These are phyloP conservation scores for Agapornis roseicollis DNA, from an alignment of 2,113 vertebrate genomes.

Conservation along the genomic window DNA sequence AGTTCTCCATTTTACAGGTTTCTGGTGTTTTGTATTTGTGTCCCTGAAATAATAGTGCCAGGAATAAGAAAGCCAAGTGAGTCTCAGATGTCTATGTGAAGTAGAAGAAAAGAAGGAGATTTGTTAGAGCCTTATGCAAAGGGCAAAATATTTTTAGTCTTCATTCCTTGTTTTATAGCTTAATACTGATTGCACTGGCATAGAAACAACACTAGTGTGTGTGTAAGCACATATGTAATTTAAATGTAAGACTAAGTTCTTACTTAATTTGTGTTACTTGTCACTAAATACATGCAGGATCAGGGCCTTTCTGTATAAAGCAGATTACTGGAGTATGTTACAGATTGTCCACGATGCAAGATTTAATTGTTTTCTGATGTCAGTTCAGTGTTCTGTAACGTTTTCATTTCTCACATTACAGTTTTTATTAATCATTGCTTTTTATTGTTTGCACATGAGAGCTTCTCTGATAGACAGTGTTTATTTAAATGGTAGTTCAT, in stretches of 20 bases:
- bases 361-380: slow-evolving; percentile 4
- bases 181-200: neutral
- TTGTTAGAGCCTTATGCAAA: neutral
- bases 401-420: slow-evolving; percentile 20
- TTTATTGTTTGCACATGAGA: slow-evolving; percentile 17
- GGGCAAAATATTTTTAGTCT: neutral
- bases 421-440: slow-evolving; percentile 39
- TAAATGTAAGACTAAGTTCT: neutral
- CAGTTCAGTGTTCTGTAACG: slow-evolving; percentile 3
- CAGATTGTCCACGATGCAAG: neutral
- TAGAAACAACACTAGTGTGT: neutral
- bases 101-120: neutral
- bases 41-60: neutral
- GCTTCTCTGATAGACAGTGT: slow-evolving; percentile 10
- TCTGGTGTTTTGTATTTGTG: neutral
- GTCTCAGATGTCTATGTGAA: neutral
- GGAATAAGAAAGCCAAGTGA: neutral
- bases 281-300: neutral
- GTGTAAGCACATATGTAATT: neutral
- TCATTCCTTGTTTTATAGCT: neutral
- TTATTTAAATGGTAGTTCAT: slow-evolving; percentile 27
- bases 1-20: neutral
- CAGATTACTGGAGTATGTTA: neutral
- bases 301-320: neutral
- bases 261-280: neutral